Base-by-base conservation (phyloP, 2,113 vertebrate genomes). In the Vicugna pacos region DNA sequence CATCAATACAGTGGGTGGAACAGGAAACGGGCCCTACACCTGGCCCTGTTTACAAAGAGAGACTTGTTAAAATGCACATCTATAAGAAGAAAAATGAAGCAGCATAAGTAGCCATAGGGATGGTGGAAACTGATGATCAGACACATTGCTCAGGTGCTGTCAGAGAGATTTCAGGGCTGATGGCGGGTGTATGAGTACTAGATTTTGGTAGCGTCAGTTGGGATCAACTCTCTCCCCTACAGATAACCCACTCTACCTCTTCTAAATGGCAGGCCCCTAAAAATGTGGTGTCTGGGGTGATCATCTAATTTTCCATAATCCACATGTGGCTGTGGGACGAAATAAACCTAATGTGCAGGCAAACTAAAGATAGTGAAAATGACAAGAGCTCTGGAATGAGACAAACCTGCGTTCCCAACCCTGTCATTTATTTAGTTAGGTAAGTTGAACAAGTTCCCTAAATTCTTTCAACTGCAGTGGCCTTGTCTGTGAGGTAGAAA, bases 201-300 rank as follows among this genome's bases (percentile, higher is more conserved):
- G 35, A 24, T 42, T 32, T 67, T 85, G 32, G 16, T 64, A 70
- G 20, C 2, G 42, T n/a, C 19, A 58, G 42, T 9, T 73, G 50
- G 42, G 32, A 67, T n/a, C 26, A 77, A 11, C 6, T 56, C 26
- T 72, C 4, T 82, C 35, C n/a, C 35, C 5, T 7, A 60, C 3
- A 35, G 22, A 60, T 22, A 6, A 30, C 2, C 60, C 5, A 2
- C 4, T 50, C 13, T 48, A 12, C 0, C 24, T 8, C 6, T 81
- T 82, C 22, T 77, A 12, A 26, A 93, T 93, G 15, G 3, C 35
- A 75, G 9, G 19, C 5, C 28, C 20, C 77, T 58, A 16, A 8
- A 81, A 54, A 50, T 32, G 19, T 56, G 10, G 11, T 95, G 5
- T 85, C 60, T 77, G 12, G 17, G 75, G 58, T 56, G 20, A 81